A percentile compares a stretch with the other conserved stretches of the same genome.
Evolutionary conservation across 23 tunicate genomes (phyloP).

Genomic region (Corella eumyota): DNA sequence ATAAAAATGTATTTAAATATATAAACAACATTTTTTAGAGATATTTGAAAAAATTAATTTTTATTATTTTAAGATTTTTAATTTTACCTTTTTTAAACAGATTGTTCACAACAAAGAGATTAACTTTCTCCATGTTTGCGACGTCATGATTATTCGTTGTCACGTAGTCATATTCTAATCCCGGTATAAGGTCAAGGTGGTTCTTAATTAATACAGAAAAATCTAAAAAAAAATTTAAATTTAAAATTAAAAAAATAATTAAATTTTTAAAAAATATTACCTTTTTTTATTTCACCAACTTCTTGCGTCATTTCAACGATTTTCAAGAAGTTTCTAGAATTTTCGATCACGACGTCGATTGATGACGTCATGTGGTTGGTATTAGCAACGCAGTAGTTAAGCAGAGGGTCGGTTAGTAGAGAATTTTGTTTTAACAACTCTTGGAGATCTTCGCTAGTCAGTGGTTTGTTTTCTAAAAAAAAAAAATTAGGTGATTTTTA

Average conservation of each 20-base stretch:
- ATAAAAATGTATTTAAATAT: too few species aligned
- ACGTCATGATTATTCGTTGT: neutral
- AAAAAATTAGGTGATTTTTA: too few species aligned
- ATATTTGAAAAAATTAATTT: too few species aligned
- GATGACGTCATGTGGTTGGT: neutral
- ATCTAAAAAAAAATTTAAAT: too few species aligned
- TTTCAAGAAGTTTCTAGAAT: neutral
- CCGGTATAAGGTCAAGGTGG: neutral
- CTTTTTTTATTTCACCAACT: neutral
- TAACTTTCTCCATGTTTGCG: neutral
- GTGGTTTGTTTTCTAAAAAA: too few species aligned
- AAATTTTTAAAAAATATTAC: too few species aligned
- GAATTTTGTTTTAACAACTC: too few species aligned
- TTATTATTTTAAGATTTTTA: too few species aligned
- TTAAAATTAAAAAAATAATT: too few species aligned
- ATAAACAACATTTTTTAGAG: too few species aligned
- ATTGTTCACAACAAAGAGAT: neutral
- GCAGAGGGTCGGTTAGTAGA: conserved; percentile 5
- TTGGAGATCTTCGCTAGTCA: too few species aligned
- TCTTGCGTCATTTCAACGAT: neutral
- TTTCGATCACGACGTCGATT: conserved; percentile 2
- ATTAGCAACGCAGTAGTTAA: conserved; percentile 11
- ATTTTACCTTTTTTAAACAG: neutral
- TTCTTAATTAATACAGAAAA: neutral
- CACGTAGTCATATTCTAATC: neutral